Base-by-base conservation (phyloP, 2,888 invertebrate species). In the Atherix ibis region DNA sequence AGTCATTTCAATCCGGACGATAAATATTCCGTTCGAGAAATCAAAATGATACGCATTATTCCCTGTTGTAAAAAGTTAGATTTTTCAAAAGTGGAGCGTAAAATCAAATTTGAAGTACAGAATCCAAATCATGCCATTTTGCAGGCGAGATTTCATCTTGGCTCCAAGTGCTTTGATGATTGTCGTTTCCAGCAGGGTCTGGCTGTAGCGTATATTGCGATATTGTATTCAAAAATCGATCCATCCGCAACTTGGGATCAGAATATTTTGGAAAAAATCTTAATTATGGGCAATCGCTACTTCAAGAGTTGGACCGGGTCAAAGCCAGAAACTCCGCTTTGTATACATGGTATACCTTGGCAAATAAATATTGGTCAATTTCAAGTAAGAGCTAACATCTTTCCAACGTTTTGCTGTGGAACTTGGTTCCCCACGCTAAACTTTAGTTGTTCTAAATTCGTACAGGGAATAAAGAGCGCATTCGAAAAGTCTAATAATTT, bases 201-300 rank as follows among this genome's bases (percentile, higher is more conserved):
- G n/a, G 52, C 57, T 0, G 51, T 53, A 3, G 51, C 51, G 0
- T 43, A 54, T 1, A 44, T 48, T 9, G 48, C 53, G 0, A 44
- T 56, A 2, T 27, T 56, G 13, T 52, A 50, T 14, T 50, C 58
- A 1, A 59, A 58, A 39, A 51, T 59, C 19, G 57, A 58, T 42
- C 48, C 54, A 37, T 50, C 60, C 2, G 52, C 54, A 5, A 53
- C 53, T 0, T 59, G 58, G 58, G 49, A 56, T 27, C 38, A 40
- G 27, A 48, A 46, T 32, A 49, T 48, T 12, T 31, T 52, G 3
- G 53, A 59, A 31, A 54, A 51, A 32, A 46, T 58, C 8, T 40
- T 59, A 8, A 51, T 56, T 24, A 49, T 54, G 40, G 58, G 58
- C 3, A 50, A 52, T 5, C 47, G 48, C 27, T 49, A 53, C 38